These are phyloP conservation scores for Phalacrocorax carbo DNA, from an alignment of 2,113 vertebrate species.

Conservation along the genomic window DNA sequence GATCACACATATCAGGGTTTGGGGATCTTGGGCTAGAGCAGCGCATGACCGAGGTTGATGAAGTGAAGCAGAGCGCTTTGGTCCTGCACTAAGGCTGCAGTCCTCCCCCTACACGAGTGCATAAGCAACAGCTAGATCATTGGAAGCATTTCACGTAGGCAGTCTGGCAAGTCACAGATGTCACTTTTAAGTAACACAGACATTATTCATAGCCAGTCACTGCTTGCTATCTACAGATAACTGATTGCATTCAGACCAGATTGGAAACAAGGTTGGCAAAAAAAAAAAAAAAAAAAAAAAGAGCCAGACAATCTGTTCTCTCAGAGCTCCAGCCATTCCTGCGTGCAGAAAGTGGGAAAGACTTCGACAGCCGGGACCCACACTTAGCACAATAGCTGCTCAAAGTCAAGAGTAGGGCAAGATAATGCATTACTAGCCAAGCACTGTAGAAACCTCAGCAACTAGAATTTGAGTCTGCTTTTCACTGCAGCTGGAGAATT, in stretches of 20 bases:
- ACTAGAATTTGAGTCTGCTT: not conserved
- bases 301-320: conserved; percentile 50
- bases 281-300: not conserved
- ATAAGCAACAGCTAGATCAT: not conserved
- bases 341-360: conserved; percentile 7
- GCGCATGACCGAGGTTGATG: accelerated
- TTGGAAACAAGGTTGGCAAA: conserved; percentile 41
- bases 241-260: conserved; percentile 56
- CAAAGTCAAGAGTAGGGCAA: not conserved
- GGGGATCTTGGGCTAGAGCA: not conserved
- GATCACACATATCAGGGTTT: not conserved
- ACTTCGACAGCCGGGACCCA: not conserved
- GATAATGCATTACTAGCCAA: not conserved
- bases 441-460: not conserved
- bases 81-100: not conserved
- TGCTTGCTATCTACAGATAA: conserved; percentile 60
- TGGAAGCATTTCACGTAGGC: conserved; percentile 59
- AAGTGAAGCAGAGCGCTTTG: not conserved
- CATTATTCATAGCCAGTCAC: conserved; percentile 60
- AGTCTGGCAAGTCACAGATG: conserved; percentile 65
- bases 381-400: not conserved
- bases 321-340: conserved; percentile 30
- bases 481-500: not conserved
- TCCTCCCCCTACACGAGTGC: not conserved
- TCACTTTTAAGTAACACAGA: conserved; percentile 53